A percentile compares a stretch with the other conserved stretches of the same genome.
phyloP scores from a whole-genome alignment of 2,888 invertebrate genomes.

The Celastrina argiolus region DNA sequence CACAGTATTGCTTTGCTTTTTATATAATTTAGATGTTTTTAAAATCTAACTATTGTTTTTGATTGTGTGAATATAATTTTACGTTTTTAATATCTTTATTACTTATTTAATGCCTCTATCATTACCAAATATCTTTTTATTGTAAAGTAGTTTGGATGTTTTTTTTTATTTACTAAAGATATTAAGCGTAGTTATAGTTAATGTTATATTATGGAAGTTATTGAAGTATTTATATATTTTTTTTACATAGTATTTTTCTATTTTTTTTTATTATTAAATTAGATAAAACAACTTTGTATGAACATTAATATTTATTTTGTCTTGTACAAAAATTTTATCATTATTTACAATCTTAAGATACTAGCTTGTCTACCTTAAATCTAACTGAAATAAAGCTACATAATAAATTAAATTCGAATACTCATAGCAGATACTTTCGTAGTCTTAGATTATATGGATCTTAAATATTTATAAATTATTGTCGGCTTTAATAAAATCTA shows the following conservation, averaged over 20 bases:
- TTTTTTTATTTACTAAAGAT: too few species aligned
- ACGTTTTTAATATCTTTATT: slow-evolving; percentile 1
- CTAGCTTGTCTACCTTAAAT: neutral
- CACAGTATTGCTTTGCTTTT: slow-evolving; percentile 30
- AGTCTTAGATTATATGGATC: neutral
- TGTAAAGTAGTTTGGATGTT: too few species aligned
- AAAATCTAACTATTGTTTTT: slow-evolving; percentile 15
- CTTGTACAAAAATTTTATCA: slow-evolving; percentile 18
- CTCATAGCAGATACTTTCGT: neutral
- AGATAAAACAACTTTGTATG: neutral
- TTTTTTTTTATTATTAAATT: too few species aligned
- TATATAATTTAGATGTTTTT: slow-evolving; percentile 21
- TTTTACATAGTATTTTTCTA: too few species aligned
- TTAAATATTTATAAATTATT: too few species aligned
- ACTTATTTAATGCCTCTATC: too few species aligned
- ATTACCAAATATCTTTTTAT: too few species aligned
- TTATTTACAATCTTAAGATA: slow-evolving; percentile 10
- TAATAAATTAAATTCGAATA: neutral
- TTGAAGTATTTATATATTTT: neutral
- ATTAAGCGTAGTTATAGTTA: too few species aligned
- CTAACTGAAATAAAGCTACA: neutral
- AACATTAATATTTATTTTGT: slow-evolving; percentile 10
- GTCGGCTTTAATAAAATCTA: too few species aligned
- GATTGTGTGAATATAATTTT: slow-evolving; percentile 16
- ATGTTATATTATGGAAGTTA: too few species aligned